These are phyloP conservation scores for Plectrocnemia conspersa DNA, from an alignment of 1,140 invertebrate species.

Conservation along the genomic window DNA sequence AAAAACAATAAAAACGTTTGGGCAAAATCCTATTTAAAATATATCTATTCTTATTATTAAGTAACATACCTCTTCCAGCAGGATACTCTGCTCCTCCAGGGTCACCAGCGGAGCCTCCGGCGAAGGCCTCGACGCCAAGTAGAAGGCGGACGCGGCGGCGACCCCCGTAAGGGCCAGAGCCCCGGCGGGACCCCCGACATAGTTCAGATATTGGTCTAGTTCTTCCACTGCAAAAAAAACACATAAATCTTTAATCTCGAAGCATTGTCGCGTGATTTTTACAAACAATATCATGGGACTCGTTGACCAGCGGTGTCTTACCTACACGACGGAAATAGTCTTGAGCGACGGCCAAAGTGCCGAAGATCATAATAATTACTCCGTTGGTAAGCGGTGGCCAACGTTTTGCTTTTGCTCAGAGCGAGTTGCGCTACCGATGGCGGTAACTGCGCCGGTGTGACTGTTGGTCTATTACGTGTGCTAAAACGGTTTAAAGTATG, in stretches of 20 bases:
- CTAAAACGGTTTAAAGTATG: too few species aligned
- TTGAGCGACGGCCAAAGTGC: too few species aligned
- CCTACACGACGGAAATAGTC: too few species aligned
- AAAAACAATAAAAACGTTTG: too few species aligned
- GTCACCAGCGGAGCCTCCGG: constrained; percentile 72
- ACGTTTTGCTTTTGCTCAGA: too few species aligned
- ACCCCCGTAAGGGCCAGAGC: constrained; percentile 69
- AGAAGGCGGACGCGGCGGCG: constrained; percentile 66
- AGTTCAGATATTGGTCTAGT: constrained; percentile 71
- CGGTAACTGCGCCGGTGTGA: too few species aligned
- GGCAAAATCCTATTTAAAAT: too few species aligned
- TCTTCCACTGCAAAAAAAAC: constrained; percentile 56
- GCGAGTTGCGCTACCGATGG: too few species aligned
- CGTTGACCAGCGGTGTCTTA: neutral
- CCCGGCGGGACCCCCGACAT: constrained; percentile 69
- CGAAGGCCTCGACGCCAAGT: constrained; percentile 65
- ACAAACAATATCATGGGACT: neutral
- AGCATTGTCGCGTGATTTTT: neutral
- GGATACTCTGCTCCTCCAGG: constrained; percentile 64
- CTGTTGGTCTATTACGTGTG: too few species aligned
- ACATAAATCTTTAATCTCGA: neutral
- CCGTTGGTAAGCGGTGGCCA: too few species aligned
- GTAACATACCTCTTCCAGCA: constrained; percentile 59
- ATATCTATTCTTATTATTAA: neutral
- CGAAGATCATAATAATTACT: too few species aligned